Conservation (phyloP, 2,888 invertebrate species). For the Apamea crenata region DNA sequence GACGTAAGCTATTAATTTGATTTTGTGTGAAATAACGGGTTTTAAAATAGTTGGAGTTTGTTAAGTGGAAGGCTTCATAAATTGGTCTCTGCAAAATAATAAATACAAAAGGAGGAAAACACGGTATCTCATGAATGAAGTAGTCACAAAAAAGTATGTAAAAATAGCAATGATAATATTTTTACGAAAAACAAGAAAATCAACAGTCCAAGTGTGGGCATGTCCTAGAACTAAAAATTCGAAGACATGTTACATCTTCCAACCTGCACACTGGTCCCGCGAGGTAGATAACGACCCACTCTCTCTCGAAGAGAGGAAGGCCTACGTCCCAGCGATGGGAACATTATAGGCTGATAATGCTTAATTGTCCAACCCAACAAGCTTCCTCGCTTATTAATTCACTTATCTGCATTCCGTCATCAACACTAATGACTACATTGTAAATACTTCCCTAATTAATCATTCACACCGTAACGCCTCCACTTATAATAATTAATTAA, state of each 20-base stretch:
- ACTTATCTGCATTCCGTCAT: slow-evolving; percentile 16
- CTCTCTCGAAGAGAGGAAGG: not conserved
- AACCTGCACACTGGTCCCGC: not conserved
- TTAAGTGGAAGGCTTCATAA: not conserved
- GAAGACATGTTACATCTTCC: not conserved
- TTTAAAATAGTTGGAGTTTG: not conserved
- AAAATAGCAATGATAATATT: not conserved
- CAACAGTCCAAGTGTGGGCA: not conserved
- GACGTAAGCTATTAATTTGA: slow-evolving; percentile 8
- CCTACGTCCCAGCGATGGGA: not conserved
- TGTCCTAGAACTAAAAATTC: not conserved
- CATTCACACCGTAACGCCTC: slow-evolving; percentile 37
- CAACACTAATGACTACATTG: slow-evolving; percentile 38
- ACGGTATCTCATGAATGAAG: not conserved
- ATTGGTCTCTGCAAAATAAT: not conserved
- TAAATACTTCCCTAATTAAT: slow-evolving; percentile 34
- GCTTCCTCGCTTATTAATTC: not conserved
- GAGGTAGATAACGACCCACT: too few relatives aligned
- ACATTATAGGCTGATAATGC: not conserved
- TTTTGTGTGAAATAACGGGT: slow-evolving; percentile 5
- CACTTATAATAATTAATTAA: slow-evolving; percentile 51
- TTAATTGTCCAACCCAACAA: not conserved
- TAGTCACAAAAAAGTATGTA: not conserved
- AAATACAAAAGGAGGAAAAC: not conserved
- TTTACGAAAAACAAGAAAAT: not conserved